Conservation (phyloP, 2,888 invertebrate genomes). For the Sericinus montela region DNA sequence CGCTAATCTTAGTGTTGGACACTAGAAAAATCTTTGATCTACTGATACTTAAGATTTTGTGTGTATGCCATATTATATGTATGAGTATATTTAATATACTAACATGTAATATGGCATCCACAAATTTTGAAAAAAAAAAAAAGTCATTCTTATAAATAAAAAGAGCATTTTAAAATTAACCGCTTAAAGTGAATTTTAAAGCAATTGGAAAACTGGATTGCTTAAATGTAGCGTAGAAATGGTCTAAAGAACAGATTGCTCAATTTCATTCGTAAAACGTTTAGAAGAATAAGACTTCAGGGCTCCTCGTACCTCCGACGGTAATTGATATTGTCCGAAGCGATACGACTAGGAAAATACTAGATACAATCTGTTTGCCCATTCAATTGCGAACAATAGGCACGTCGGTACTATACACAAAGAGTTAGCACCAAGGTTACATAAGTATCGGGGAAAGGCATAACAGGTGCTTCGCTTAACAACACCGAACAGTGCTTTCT, state of each 20-base stretch:
- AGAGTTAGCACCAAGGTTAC: slow-evolving; percentile 28
- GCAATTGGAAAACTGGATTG: not conserved
- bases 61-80: too few species aligned
- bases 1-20: too few species aligned
- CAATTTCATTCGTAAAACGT: slow-evolving; percentile 6
- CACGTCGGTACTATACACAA: slow-evolving; percentile 24
- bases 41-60: too few species aligned
- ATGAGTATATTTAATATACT: too few species aligned
- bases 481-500: slow-evolving; percentile 4
- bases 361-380: slow-evolving; percentile 28
- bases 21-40: too few species aligned
- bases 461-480: not conserved
- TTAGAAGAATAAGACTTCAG: slow-evolving; percentile 14
- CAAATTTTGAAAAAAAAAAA: too few species aligned
- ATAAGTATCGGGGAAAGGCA: slow-evolving; percentile 21
- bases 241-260: slow-evolving; percentile 10
- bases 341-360: slow-evolving; percentile 21
- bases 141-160: too few species aligned
- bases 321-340: slow-evolving; percentile 21
- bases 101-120: too few species aligned
- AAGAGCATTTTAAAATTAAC: too few species aligned
- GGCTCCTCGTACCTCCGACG: slow-evolving; percentile 3
- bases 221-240: not conserved
- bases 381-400: slow-evolving; percentile 31
- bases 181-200: not conserved